A percentile compares a stretch with the other conserved stretches of the same genome.
Evolutionary conservation across 2,113 vertebrate species (phyloP).

Genomic region (Semicossyphus pulcher): DNA sequence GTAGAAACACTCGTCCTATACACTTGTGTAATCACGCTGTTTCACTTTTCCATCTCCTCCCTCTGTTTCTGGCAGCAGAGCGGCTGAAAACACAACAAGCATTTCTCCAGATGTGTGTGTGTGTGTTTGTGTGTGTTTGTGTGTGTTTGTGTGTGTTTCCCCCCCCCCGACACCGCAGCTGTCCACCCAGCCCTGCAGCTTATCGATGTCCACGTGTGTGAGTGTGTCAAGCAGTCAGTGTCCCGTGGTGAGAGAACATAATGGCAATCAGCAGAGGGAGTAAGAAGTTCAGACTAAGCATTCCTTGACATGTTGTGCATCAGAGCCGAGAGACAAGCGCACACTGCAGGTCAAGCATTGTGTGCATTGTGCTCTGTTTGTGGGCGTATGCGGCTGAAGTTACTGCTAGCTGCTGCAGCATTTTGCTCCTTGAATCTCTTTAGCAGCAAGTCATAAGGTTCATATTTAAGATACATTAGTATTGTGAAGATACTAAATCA

Average conservation of each 20-base stretch:
- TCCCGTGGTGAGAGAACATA: constrained; percentile 58
- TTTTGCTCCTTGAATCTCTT: too few species aligned
- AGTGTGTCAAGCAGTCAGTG: constrained; percentile 21
- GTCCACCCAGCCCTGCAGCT: constrained; percentile 67
- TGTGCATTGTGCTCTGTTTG: constrained; percentile 5
- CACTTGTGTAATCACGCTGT: constrained; percentile 8
- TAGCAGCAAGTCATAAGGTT: too few species aligned
- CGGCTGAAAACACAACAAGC: constrained; percentile 66
- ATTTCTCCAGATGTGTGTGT: constrained; percentile 75
- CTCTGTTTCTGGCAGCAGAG: constrained; percentile 56
- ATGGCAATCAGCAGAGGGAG: constrained; percentile 68
- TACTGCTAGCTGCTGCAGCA: too few species aligned
- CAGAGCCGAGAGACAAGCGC: constrained; percentile 61
- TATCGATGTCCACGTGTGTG: constrained; percentile 41
- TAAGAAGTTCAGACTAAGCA: constrained; percentile 71
- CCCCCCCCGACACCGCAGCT: constrained; percentile 74
- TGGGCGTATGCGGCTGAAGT: neutral
- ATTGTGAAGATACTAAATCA: too few species aligned
- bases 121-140: neutral
- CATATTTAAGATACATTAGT: too few species aligned
- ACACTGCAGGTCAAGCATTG: constrained; percentile 4
- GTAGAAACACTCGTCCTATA: neutral
- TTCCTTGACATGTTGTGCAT: constrained; percentile 76
- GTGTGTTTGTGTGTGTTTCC: constrained; percentile 40
- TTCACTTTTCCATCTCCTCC: constrained; percentile 5